Conservation (phyloP, 2,797 vertebrate species). For the Leptodactylus fallax region DNA sequence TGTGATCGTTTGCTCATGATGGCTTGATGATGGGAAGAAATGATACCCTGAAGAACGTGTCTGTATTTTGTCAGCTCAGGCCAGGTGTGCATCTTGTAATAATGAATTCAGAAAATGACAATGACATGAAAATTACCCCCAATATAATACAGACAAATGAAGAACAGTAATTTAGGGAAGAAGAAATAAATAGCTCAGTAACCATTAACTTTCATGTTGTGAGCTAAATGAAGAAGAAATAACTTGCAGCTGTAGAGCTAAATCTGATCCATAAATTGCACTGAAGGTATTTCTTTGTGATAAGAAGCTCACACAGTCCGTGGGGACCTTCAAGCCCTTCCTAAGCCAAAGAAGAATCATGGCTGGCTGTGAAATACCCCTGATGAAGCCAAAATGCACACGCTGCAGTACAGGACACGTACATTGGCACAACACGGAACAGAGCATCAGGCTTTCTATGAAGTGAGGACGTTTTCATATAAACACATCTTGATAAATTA, state of each 20-base stretch:
- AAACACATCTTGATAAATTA: neutral
- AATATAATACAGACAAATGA: slow-evolving; percentile 22
- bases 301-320: slow-evolving; percentile 30
- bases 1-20: neutral
- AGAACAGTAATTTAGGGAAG: slow-evolving; percentile 26
- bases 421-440: slow-evolving; percentile 30
- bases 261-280: slow-evolving; percentile 37
- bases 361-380: neutral
- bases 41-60: neutral
- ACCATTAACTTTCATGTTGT: slow-evolving; percentile 44
- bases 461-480: slow-evolving; percentile 10
- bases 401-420: slow-evolving; percentile 6
- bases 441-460: neutral
- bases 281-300: slow-evolving; percentile 52
- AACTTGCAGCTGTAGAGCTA: slow-evolving; percentile 54
- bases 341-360: slow-evolving; percentile 33
- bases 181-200: slow-evolving; percentile 35
- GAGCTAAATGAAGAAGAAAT: slow-evolving; percentile 56
- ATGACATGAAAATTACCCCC: slow-evolving; percentile 40
- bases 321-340: slow-evolving; percentile 20
- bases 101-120: slow-evolving; percentile 47
- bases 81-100: slow-evolving; percentile 41
- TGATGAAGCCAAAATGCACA: slow-evolving; percentile 21
- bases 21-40: neutral
- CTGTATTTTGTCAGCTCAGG: neutral